These are phyloP conservation scores for Alloplasta piceator DNA, from an alignment of 2,888 invertebrate genomes.

Conservation along the genomic window DNA sequence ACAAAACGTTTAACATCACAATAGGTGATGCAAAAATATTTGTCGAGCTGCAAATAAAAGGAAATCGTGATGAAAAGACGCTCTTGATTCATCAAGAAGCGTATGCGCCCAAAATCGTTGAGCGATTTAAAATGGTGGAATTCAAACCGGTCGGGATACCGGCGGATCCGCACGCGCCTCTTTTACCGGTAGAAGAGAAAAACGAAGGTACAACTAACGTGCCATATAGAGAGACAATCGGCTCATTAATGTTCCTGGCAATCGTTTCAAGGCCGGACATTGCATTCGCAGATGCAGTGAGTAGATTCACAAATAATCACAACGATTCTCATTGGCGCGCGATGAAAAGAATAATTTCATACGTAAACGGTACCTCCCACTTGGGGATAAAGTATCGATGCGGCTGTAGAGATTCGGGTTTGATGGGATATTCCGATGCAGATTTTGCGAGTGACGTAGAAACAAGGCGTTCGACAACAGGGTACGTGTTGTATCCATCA, in stretches of 20 bases:
- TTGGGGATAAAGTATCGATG: constrained; percentile 55
- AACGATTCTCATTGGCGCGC: constrained; percentile 69
- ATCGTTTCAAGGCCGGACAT: constrained; percentile 23
- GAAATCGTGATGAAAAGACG: too few relatives aligned
- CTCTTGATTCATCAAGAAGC: too few relatives aligned
- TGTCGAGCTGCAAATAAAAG: too few relatives aligned
- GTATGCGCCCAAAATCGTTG: constrained; percentile 36
- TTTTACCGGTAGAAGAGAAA: constrained; percentile 4
- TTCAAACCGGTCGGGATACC: constrained; percentile 45
- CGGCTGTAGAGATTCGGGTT: constrained; percentile 27
- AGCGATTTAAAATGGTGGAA: constrained; percentile 40
- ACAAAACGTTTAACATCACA: constrained; percentile 59
- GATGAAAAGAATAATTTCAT: constrained; percentile 75
- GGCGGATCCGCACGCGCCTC: constrained; percentile 25
- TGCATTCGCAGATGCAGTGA: constrained; percentile 62
- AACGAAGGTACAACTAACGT: not conserved
- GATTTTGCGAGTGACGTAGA: constrained; percentile 75
- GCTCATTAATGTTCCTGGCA: constrained; percentile 8
- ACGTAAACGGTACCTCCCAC: constrained; percentile 65
- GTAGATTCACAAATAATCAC: constrained; percentile 66
- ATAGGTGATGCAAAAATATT: too few relatives aligned
- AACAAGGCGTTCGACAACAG: constrained; percentile 75
- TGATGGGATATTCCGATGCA: constrained; percentile 72
- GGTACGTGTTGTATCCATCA: constrained; percentile 67
- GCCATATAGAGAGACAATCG: constrained; percentile 22